phyloP scores from a whole-genome alignment of 2,888 invertebrate species.

The Luffia ferchaultella region DNA sequence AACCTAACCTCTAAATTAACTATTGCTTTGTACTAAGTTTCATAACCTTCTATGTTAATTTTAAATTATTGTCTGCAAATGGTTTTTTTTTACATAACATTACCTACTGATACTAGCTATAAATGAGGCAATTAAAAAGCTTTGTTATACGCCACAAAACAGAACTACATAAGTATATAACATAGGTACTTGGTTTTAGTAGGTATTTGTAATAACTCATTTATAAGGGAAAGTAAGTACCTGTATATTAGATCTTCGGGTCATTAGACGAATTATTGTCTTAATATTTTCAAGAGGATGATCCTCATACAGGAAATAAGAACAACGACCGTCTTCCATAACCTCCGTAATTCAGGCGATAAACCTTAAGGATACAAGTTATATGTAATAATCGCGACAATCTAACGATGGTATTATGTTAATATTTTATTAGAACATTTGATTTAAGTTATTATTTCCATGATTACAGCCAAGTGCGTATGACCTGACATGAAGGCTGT shows the following conservation, averaged over 20 bases:
- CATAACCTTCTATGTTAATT: too few relatives aligned
- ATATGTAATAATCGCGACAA: conserved; percentile 25
- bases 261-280: conserved; percentile 52
- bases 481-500: conserved; percentile 58
- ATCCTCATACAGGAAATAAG: conserved; percentile 49
- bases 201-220: too few relatives aligned
- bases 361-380: conserved; percentile 45
- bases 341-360: conserved; percentile 50
- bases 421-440: conserved; percentile 29
- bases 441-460: conserved; percentile 55
- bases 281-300: conserved; percentile 39
- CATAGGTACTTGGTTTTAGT: too few relatives aligned
- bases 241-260: conserved; percentile 13
- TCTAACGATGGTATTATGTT: conserved; percentile 15
- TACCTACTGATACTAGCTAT: too few relatives aligned
- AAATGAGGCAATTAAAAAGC: too few relatives aligned
- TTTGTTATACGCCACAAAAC: too few relatives aligned
- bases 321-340: conserved; percentile 51
- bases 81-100: too few relatives aligned
- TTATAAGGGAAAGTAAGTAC: background rate
- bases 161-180: too few relatives aligned
- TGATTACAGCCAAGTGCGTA: conserved; percentile 48
- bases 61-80: too few relatives aligned
- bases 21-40: too few relatives aligned
- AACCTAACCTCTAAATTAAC: too few relatives aligned